These are phyloP conservation scores for Cercopithecus mona DNA, from an alignment of 2,113 vertebrate genomes.

Conservation along the genomic window DNA sequence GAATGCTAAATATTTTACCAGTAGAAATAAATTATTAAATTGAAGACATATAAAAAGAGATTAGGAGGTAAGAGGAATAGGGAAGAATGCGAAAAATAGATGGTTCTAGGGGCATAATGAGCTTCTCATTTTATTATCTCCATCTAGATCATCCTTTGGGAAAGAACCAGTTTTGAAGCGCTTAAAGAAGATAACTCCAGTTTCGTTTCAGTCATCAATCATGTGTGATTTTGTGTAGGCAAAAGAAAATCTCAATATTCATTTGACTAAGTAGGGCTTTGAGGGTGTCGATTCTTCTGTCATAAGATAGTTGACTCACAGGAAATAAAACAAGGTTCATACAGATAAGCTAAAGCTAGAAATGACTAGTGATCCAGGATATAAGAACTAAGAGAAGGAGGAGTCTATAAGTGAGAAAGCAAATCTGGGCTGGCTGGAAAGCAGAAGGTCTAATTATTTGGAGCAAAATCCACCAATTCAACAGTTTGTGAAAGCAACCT, in stretches of 20 bases:
- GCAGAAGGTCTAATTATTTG: background rate
- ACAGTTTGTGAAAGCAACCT: background rate
- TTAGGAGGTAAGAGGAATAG: background rate
- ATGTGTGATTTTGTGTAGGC: background rate
- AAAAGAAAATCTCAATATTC: background rate
- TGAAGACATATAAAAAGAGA: background rate
- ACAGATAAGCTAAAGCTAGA: background rate
- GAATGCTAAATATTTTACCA: constrained; percentile 18
- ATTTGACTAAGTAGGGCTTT: background rate
- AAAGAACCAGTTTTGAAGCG: background rate
- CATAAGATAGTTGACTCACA: constrained; percentile 5
- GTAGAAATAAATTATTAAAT: constrained; percentile 18
- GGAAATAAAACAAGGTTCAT: background rate
- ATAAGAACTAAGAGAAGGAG: background rate
- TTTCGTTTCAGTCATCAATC: background rate
- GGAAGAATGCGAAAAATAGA: background rate
- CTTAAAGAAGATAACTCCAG: background rate
- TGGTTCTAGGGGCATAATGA: background rate
- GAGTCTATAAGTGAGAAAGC: background rate
- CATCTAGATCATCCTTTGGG: background rate
- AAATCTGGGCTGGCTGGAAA: background rate
- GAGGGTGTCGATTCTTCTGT: background rate
- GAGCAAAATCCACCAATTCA: background rate
- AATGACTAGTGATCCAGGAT: background rate
- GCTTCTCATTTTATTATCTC: background rate